Conservation (phyloP, 1,140 invertebrate genomes). For the Zaprionus vittiger region DNA sequence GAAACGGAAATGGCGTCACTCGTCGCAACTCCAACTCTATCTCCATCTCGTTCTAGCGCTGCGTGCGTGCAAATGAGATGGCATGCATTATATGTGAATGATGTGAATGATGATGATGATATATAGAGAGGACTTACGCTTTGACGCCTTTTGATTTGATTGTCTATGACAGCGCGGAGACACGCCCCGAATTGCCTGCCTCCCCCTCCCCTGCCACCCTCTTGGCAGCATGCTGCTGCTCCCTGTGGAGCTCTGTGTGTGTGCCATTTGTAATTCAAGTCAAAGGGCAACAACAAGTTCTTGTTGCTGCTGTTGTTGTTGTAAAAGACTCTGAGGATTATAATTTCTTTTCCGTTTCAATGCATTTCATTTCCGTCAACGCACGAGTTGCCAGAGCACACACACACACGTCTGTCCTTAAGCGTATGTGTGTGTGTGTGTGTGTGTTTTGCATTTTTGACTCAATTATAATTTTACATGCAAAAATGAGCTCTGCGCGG, state of each 20-base stretch:
- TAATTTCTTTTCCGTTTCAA: constrained; percentile 82
- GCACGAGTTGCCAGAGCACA: constrained; percentile 45
- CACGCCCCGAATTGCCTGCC: constrained; percentile 9
- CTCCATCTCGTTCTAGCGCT: not conserved
- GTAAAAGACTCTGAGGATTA: constrained; percentile 57
- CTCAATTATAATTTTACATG: constrained; percentile 77
- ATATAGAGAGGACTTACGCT: constrained; percentile 59
- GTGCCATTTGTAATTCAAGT: constrained; percentile 79
- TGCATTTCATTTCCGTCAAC: constrained; percentile 79
- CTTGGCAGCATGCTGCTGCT: not conserved
- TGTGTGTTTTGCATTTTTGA: constrained; percentile 69
- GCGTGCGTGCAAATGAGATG: constrained; percentile 41
- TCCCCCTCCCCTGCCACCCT: not conserved
- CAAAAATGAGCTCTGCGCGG: constrained; percentile 39
- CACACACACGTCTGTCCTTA: constrained; percentile 19
- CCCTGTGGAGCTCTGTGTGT: constrained; percentile 32
- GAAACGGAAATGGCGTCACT: constrained; percentile 55
- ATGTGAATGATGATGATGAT: constrained; percentile 16
- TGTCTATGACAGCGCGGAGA: constrained; percentile 67
- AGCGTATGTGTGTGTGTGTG: constrained; percentile 3
- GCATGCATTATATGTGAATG: constrained; percentile 34
- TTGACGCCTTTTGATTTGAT: constrained; percentile 82
- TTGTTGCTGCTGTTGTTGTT: constrained; percentile 21
- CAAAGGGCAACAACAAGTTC: constrained; percentile 54
- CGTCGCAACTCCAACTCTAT: not conserved